Percentiles rank a stretch among this genome's conserved stretches.
phyloP scores from a whole-genome alignment of 2,888 invertebrate genomes.

The Spilosoma lubricipeda region DNA sequence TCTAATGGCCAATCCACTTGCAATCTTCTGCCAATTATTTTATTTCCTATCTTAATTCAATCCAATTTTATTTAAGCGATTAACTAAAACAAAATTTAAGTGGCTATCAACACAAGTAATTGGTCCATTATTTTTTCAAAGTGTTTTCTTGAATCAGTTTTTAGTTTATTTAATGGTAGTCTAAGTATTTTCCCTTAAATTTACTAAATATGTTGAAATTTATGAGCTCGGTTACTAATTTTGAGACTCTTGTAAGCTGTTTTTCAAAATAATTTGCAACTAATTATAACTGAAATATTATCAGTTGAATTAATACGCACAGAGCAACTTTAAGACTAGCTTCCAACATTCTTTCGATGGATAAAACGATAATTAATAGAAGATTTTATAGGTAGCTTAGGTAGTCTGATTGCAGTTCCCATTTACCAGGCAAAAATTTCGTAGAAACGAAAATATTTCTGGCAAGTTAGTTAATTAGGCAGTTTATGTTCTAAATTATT shows the following conservation, averaged over 20 bases:
- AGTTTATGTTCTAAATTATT: neutral
- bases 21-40: constrained; percentile 20
- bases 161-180: neutral
- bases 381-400: too few relatives aligned
- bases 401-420: neutral
- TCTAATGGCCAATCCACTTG: constrained; percentile 36
- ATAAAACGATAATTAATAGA: neutral
- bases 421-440: neutral
- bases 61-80: too few relatives aligned
- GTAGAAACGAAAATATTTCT: too few relatives aligned
- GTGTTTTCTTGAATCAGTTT: constrained; percentile 24
- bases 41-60: constrained; percentile 21
- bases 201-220: neutral
- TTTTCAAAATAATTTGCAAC: neutral
- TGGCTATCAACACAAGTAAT: constrained; percentile 34
- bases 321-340: too few relatives aligned
- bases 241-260: neutral
- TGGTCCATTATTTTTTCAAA: constrained; percentile 28
- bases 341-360: too few relatives aligned
- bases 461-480: too few relatives aligned
- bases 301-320: neutral
- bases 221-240: neutral
- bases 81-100: constrained; percentile 39
- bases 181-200: neutral
- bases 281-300: neutral